phyloP scores from a whole-genome alignment of 2,797 vertebrate species.

The Sebastes steindachneri region DNA sequence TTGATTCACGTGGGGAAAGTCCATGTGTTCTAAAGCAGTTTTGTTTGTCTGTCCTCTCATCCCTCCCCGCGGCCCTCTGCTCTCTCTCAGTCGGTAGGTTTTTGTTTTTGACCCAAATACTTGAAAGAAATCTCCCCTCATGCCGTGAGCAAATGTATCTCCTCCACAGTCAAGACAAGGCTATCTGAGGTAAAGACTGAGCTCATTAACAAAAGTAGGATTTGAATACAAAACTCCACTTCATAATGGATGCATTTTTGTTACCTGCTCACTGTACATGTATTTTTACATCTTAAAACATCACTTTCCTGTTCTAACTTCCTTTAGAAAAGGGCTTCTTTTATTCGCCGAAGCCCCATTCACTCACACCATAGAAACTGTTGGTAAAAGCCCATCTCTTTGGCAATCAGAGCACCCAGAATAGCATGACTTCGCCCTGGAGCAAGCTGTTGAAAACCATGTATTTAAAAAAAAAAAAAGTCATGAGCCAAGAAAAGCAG shows the following conservation, averaged over 20 bases:
- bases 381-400: conserved; percentile 13
- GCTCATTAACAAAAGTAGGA: neutral
- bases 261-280: neutral
- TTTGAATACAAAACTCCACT: neutral
- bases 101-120: conserved; percentile 84
- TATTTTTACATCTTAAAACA: neutral
- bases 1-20: conserved; percentile 84
- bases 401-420: neutral
- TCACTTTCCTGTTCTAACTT: neutral
- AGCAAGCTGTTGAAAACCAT: neutral
- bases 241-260: neutral
- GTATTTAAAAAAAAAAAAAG: neutral
- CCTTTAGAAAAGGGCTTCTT: neutral
- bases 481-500: neutral
- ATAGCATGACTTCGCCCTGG: neutral
- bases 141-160: conserved; percentile 53
- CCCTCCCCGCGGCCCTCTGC: conserved; percentile 30
- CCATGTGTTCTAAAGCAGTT: conserved; percentile 74
- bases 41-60: conserved; percentile 78
- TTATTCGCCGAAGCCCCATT: neutral
- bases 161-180: conserved; percentile 12
- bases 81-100: conserved; percentile 53
- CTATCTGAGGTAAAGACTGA: conserved; percentile 32
- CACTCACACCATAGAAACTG: neutral
- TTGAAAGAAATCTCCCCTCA: conserved; percentile 58